These are phyloP conservation scores for Ictalurus furcatus DNA, from an alignment of 2,113 vertebrate genomes.

Conservation along the genomic window DNA sequence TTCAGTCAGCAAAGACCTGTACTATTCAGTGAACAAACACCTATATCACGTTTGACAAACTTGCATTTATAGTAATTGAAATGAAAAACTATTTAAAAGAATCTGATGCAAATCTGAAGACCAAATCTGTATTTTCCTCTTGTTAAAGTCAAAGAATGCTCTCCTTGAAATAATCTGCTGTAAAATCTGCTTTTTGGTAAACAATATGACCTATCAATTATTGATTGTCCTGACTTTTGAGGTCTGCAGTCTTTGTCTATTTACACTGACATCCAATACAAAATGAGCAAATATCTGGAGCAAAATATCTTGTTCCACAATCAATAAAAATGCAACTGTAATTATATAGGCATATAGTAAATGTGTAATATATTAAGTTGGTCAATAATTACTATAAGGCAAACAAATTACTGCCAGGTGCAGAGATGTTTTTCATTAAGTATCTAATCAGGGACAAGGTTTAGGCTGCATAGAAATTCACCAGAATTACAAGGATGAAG, in stretches of 20 bases:
- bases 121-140: neutral
- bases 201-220: constrained; percentile 17
- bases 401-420: constrained; percentile 44
- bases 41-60: neutral
- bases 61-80: neutral
- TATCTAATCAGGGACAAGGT: constrained; percentile 36
- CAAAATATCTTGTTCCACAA: constrained; percentile 20
- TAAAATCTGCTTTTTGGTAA: constrained; percentile 20
- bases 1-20: neutral
- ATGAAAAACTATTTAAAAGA: neutral
- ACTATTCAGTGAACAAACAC: neutral
- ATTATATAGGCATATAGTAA: constrained; percentile 23
- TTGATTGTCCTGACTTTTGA: constrained; percentile 20
- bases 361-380: constrained; percentile 20
- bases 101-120: neutral
- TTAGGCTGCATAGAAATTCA: constrained; percentile 21
- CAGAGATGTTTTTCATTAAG: constrained; percentile 43
- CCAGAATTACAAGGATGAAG: constrained; percentile 29
- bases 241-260: neutral
- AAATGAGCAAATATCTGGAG: no score
- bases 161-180: neutral
- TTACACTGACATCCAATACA: neutral
- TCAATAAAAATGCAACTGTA: constrained; percentile 30
- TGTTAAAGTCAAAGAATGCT: neutral
- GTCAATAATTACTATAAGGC: constrained; percentile 37